A percentile compares a stretch with the other conserved stretches of the same genome.
These are phyloP conservation scores for Siniperca chuatsi DNA, from an alignment of 2,113 vertebrate genomes.

Conservation along the genomic window DNA sequence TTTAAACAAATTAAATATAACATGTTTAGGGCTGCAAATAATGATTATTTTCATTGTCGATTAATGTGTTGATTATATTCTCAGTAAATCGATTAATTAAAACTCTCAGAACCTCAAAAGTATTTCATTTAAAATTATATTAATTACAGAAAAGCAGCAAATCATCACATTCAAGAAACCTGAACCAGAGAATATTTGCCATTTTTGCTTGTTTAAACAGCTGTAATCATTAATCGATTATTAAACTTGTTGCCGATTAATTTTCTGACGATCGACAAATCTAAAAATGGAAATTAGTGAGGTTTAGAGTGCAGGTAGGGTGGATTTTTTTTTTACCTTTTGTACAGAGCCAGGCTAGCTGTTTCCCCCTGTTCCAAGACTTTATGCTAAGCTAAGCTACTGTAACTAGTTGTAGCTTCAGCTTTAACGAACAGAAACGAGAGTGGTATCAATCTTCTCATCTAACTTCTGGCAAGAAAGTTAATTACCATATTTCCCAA, in stretches of 20 bases:
- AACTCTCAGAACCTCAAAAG: background rate
- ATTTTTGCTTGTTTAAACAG: background rate
- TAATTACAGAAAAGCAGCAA: background rate
- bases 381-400: background rate
- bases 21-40: background rate
- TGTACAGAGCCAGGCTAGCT: background rate
- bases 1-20: too few species aligned
- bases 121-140: background rate
- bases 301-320: background rate
- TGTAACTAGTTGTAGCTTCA: conserved; percentile 1
- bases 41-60: background rate
- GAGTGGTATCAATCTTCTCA: background rate
- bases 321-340: background rate
- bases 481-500: background rate
- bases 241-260: too few species aligned
- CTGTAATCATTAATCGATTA: background rate
- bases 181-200: background rate
- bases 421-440: background rate
- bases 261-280: too few species aligned
- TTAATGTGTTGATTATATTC: background rate
- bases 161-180: background rate
- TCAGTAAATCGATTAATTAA: background rate
- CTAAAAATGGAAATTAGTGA: background rate
- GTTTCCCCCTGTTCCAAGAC: background rate
- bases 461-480: background rate